Evolutionary conservation across 2,113 vertebrate genomes (phyloP), one percentile per base, ranked within the genome.

Genomic region (Thamnophis sirtalis): DNA sequence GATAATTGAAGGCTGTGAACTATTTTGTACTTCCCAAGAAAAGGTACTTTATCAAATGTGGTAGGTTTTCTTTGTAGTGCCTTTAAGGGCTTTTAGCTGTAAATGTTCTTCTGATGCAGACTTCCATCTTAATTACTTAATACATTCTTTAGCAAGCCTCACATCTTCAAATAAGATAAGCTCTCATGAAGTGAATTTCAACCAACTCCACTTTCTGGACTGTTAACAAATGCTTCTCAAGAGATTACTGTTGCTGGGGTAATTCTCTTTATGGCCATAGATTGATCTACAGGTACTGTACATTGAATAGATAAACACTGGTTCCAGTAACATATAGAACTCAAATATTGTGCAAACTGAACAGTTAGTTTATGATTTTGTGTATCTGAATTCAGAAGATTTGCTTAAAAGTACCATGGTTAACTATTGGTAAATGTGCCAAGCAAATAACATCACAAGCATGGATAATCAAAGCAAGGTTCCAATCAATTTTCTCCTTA

Each of bases 1-100:
- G 84, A 73, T 96, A 95, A 95, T 95, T 96, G 95, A 95, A 85
- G 86, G 50, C 88, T 92, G 8, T 87, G 90, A 95, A 93, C 87
- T 93, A 87, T 94, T 95, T 95, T 94, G 38, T 89, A 73, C 43
- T 93, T 94, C 43, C 55, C 87, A 33, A 86, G 92, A 95, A 80
- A 94, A 95, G 50, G 26, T 5, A 85, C 26, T 96, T 95, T 91
- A 92, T 84, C n/a, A 96, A 95, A 89, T 49, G 92, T 11, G 1
- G 89, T 93, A 58, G 22, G 53, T 9, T 92, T 53, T 38, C 48
- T 93, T 92, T 86, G 22, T 68, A 90, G 58, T 94, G 94, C 92
- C 90, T 94, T 49, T 51, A 92, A 94, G 85, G 11, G 51, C 89
- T 89, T 93, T 93, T 84, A 89, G 0, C 6, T 94, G 90, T 86